Conservation (phyloP, 2,888 invertebrate species). For the Yponomeuta plumbellus region DNA sequence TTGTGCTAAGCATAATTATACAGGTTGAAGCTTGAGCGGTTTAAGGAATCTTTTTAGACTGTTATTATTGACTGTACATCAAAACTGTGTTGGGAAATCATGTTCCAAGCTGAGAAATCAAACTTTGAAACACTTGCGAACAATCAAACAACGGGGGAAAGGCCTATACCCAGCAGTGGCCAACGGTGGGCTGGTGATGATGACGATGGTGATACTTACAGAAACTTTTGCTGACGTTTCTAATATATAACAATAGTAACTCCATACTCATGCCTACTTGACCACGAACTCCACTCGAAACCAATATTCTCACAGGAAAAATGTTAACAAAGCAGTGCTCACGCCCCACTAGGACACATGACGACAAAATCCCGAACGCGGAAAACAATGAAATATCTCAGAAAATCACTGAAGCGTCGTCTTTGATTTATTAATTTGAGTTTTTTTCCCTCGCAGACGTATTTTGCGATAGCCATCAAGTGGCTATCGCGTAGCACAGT, state of each 20-base stretch:
- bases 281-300: background rate
- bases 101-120: no score
- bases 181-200: no score
- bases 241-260: no score
- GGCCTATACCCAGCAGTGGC: no score
- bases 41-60: no score
- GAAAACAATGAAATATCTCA: constrained; percentile 55
- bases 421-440: constrained; percentile 29
- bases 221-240: no score
- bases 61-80: no score
- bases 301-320: constrained; percentile 12
- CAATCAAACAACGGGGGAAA: no score
- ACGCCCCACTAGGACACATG: constrained; percentile 5
- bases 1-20: background rate
- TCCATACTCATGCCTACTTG: background rate
- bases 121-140: no score
- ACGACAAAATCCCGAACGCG: constrained; percentile 22
- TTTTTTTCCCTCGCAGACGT: background rate
- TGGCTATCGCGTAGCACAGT: constrained; percentile 55
- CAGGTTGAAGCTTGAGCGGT: background rate
- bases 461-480: constrained; percentile 47
- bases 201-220: no score
- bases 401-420: constrained; percentile 57
- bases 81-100: no score
- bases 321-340: background rate